phyloP scores from a whole-genome alignment of 2,888 invertebrate genomes.

The Callyntrura guangdongensis region DNA sequence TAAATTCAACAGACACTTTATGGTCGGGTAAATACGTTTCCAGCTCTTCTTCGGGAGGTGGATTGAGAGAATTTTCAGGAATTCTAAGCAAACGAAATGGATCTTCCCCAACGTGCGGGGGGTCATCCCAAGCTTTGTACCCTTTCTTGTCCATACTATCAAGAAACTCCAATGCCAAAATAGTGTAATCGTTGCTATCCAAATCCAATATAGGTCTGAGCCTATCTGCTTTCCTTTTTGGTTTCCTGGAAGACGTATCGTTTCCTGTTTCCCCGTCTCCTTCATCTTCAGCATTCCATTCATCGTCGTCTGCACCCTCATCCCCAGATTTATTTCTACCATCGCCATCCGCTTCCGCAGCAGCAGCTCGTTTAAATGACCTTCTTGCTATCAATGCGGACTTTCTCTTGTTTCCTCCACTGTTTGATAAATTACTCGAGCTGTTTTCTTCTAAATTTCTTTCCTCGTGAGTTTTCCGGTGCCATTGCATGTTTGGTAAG shows the following conservation, averaged over 20 bases:
- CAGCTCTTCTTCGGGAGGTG: neutral
- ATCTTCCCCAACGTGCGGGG: conserved; percentile 54
- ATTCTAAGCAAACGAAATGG: conserved; percentile 33
- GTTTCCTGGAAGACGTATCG: conserved; percentile 25
- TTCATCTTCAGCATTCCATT: neutral
- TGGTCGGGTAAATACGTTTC: conserved; percentile 63
- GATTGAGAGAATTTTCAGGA: conserved; percentile 21
- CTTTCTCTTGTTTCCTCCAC: conserved; percentile 45
- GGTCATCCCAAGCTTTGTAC: conserved; percentile 77
- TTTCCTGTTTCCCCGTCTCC: neutral
- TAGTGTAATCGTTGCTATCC: conserved; percentile 41
- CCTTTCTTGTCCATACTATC: conserved; percentile 49
- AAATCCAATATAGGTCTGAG: neutral
- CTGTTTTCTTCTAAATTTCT: neutral
- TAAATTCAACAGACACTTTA: conserved; percentile 68
- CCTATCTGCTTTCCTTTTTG: neutral
- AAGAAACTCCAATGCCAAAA: conserved; percentile 62
- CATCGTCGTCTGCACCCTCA: neutral
- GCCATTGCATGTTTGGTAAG: conserved; percentile 79
- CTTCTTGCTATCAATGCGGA: conserved; percentile 39
- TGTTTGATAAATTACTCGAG: neutral
- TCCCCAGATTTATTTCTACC: neutral
- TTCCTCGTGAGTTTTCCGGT: conserved; percentile 78
- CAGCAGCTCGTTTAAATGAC: neutral
- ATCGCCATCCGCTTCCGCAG: neutral